Conservation (phyloP, 2,113 vertebrate species). For the Poeciliopsis occidentalis region DNA sequence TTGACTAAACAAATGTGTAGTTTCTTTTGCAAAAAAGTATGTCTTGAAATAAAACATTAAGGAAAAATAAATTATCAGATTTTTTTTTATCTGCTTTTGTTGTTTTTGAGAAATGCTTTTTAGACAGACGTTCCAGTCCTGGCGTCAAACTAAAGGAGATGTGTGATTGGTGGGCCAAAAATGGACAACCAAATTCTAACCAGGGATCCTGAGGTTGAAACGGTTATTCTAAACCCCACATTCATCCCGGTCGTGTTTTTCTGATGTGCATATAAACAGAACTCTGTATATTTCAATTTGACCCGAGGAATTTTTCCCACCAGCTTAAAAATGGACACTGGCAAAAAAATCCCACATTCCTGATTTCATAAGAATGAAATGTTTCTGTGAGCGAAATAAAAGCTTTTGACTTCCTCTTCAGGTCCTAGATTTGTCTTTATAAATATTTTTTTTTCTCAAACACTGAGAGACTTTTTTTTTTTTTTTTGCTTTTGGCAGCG, state of each 20-base stretch:
- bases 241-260: not conserved
- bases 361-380: slow-evolving; percentile 28
- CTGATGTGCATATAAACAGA: slow-evolving; percentile 20
- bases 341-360: slow-evolving; percentile 1
- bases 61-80: too few relatives aligned
- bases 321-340: slow-evolving; percentile 26
- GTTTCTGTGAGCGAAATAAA: slow-evolving; percentile 6
- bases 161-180: not conserved
- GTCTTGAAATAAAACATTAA: too few relatives aligned
- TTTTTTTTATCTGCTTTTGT: not conserved
- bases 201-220: slow-evolving; percentile 7
- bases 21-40: too few relatives aligned
- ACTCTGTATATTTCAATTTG: slow-evolving; percentile 18
- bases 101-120: not conserved
- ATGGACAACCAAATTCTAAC: not conserved
- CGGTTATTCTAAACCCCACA: not conserved
- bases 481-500: not conserved
- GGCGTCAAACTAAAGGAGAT: slow-evolving; percentile 1
- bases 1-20: not conserved
- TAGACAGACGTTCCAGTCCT: not conserved
- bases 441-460: slow-evolving; percentile 22
- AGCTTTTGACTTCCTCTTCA: not conserved
- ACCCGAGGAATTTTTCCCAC: slow-evolving; percentile 21
- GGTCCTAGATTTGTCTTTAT: slow-evolving; percentile 21
- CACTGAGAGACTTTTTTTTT: not conserved